These are phyloP conservation scores for Ispidina lecontei DNA, from an alignment of 2,797 vertebrate genomes.

Conservation along the genomic window DNA sequence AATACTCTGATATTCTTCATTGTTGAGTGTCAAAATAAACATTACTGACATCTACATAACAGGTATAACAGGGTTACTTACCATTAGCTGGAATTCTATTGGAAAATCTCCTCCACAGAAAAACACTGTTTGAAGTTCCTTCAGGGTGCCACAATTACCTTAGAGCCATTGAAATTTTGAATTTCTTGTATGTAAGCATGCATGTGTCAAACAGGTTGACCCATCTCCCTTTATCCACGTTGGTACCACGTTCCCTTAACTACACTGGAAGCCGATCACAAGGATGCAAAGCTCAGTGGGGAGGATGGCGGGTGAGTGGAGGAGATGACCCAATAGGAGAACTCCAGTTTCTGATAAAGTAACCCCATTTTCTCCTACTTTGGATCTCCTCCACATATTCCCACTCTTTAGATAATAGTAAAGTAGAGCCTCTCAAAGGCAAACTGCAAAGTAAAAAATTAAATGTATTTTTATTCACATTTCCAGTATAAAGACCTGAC, in stretches of 20 bases:
- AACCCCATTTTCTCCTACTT: constrained; percentile 69
- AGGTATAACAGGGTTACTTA: constrained; percentile 58
- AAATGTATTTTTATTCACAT: constrained; percentile 12
- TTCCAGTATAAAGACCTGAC: background rate
- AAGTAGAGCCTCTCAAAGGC: constrained; percentile 65
- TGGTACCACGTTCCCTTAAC: constrained; percentile 69
- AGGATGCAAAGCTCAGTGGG: constrained; percentile 71
- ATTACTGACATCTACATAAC: background rate
- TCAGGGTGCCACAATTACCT: constrained; percentile 57
- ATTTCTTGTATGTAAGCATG: constrained; percentile 74
- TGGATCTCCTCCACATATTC: constrained; percentile 70
- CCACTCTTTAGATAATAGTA: constrained; percentile 68
- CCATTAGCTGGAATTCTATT: constrained; percentile 70
- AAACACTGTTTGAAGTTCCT: constrained; percentile 75
- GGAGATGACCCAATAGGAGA: constrained; percentile 70
- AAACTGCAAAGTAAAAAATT: constrained; percentile 65
- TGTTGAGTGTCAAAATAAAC: background rate
- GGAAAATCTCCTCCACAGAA: constrained; percentile 73
- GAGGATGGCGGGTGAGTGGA: constrained; percentile 68
- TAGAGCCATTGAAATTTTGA: constrained; percentile 77
- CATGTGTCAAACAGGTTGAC: constrained; percentile 77
- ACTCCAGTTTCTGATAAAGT: constrained; percentile 65
- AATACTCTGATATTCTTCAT: background rate
- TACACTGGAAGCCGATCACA: constrained; percentile 72
- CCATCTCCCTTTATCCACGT: constrained; percentile 71